Evolutionary conservation across 1,140 invertebrate species (phyloP).

Genomic region (Drosophila quadrilineata): DNA sequence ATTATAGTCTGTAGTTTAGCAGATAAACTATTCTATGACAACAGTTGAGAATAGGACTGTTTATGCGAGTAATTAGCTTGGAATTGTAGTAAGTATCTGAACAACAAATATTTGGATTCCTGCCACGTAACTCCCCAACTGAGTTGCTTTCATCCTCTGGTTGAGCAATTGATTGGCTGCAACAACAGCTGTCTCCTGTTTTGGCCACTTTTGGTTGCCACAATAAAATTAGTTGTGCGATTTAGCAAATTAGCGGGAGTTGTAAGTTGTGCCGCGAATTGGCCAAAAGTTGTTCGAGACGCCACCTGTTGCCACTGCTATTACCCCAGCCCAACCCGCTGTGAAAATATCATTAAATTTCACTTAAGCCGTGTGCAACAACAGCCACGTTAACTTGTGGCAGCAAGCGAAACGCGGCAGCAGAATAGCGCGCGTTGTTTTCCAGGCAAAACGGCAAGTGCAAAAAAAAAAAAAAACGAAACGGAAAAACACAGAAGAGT

Average conservation of each 20-base stretch:
- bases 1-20: too few species aligned
- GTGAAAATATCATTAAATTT: constrained; percentile 71
- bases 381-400: constrained; percentile 33
- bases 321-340: constrained; percentile 26
- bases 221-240: constrained; percentile 55
- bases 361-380: constrained; percentile 62
- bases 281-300: too few species aligned
- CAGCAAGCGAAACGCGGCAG: neutral
- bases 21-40: too few species aligned
- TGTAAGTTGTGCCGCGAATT: constrained; percentile 13
- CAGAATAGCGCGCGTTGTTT: neutral
- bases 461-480: constrained; percentile 48
- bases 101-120: too few species aligned
- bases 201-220: constrained; percentile 14
- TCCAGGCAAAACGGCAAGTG: constrained; percentile 51
- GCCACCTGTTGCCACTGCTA: constrained; percentile 53
- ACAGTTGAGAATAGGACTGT: too few species aligned
- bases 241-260: constrained; percentile 59
- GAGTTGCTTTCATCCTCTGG: neutral
- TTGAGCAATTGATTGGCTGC: neutral
- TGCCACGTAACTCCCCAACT: too few species aligned
- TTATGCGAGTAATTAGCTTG: too few species aligned
- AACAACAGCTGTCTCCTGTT: neutral
- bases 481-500: neutral
- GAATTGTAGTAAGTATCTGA: too few species aligned